A percentile compares a stretch with the other conserved stretches of the same genome.
These are phyloP conservation scores for Sparus aurata DNA, from an alignment of 2,797 vertebrate species.

Conservation along the genomic window DNA sequence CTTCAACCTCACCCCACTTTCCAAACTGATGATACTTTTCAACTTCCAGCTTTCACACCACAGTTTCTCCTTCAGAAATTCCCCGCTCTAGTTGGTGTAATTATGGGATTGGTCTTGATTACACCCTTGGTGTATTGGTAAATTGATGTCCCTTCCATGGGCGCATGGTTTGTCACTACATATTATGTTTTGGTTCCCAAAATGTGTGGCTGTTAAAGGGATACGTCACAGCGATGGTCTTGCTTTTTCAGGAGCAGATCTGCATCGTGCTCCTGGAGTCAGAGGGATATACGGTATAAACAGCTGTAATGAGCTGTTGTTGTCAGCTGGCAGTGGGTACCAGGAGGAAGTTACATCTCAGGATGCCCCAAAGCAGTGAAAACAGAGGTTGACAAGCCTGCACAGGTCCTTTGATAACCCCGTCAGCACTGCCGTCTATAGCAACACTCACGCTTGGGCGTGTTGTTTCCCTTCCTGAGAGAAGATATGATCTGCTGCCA, in stretches of 20 bases:
- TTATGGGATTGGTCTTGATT: not conserved
- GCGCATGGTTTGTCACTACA: not conserved
- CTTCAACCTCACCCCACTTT: too few species aligned
- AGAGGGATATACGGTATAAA: conserved; percentile 15
- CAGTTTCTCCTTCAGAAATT: too few species aligned
- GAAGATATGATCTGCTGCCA: conserved; percentile 36
- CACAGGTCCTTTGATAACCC: conserved; percentile 45
- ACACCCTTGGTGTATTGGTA: not conserved
- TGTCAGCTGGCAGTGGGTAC: not conserved
- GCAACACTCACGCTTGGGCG: conserved; percentile 14
- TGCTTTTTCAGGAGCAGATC: not conserved
- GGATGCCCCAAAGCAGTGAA: conserved; percentile 8
- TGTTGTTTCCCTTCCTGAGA: conserved; percentile 31
- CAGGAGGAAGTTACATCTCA: not conserved
- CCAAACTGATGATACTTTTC: too few species aligned
- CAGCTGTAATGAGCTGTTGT: conserved; percentile 14
- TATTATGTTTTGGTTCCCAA: not conserved
- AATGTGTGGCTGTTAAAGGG: not conserved
- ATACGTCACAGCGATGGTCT: not conserved
- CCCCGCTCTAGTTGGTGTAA: too few species aligned
- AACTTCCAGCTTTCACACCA: too few species aligned
- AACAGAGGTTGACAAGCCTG: conserved; percentile 24
- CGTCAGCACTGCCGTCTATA: conserved; percentile 18
- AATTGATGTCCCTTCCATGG: not conserved
- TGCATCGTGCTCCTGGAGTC: not conserved